A percentile compares a stretch with the other conserved stretches of the same genome.
These are phyloP conservation scores for Chionodraco myersi DNA, from an alignment of 2,113 vertebrate species.

Conservation along the genomic window DNA sequence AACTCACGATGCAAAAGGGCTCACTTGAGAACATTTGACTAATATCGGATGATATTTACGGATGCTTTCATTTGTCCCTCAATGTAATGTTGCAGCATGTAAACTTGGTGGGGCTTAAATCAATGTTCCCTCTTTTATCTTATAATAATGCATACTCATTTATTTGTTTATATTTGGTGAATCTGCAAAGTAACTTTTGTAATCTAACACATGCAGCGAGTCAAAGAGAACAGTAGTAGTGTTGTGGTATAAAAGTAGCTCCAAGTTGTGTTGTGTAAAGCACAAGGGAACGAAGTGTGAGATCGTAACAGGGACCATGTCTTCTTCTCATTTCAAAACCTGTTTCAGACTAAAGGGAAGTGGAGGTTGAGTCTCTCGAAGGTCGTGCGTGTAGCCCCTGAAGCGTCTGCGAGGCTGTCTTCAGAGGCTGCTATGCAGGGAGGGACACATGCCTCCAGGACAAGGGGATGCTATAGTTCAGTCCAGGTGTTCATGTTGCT, in stretches of 20 bases:
- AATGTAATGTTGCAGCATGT: not conserved
- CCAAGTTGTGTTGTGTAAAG: no score
- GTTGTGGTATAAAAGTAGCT: no score
- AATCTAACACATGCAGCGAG: no score
- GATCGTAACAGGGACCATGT: not conserved
- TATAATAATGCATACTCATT: not conserved
- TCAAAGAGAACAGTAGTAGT: no score
- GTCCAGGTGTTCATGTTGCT: not conserved
- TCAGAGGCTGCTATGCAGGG: no score
- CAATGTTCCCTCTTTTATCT: not conserved
- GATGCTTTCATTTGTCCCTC: not conserved
- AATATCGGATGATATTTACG: no score
- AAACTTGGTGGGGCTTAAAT: not conserved
- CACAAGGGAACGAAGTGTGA: not conserved
- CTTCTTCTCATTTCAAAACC: no score
- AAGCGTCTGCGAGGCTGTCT: no score
- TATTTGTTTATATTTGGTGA: not conserved
- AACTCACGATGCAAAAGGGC: not conserved
- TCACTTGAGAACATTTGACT: no score
- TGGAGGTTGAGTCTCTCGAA: no score
- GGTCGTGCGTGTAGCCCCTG: no score
- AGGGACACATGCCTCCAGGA: not conserved
- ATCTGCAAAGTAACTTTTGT: not conserved
- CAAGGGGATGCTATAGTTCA: not conserved
- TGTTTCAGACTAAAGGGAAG: no score